These are phyloP conservation scores for Rhizoglyphus robini DNA, from an alignment of 1,140 invertebrate genomes.

Conservation along the genomic window DNA sequence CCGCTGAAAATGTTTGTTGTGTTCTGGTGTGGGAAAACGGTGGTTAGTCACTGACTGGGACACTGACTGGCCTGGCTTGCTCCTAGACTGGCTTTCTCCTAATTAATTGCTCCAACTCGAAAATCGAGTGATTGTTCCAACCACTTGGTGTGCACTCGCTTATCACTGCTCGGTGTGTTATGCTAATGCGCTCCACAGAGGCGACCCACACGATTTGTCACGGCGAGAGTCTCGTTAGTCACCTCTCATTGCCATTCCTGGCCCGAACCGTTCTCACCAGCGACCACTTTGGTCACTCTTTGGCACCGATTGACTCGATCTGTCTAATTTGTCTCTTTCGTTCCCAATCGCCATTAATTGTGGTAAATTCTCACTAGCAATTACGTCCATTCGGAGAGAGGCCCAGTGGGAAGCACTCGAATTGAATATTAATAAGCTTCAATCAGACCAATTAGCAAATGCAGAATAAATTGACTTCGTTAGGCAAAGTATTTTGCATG, in stretches of 20 bases:
- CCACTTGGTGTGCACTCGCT: no score
- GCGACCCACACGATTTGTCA: neutral
- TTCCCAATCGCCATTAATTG: constrained; percentile 1
- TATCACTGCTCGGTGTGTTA: neutral
- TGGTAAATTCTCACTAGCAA: constrained; percentile 1
- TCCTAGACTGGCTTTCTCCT: no score
- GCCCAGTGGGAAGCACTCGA: neutral
- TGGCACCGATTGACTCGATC: constrained; percentile 1
- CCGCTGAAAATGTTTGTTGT: constrained; percentile 19
- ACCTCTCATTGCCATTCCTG: constrained; percentile 4
- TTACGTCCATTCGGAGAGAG: neutral
- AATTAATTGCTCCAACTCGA: neutral
- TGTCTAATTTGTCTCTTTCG: constrained; percentile 1
- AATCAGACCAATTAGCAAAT: constrained; percentile 9
- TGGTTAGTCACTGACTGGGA: neutral
- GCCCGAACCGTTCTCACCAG: neutral
- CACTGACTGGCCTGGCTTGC: no score
- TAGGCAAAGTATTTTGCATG: neutral
- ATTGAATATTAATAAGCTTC: constrained; percentile 12
- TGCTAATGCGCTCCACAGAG: neutral
- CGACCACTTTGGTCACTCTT: neutral
- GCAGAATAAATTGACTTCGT: neutral
- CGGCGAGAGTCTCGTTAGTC: neutral
- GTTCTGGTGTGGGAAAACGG: neutral
- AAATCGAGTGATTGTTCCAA: no score